Evolutionary conservation across 2,888 invertebrate species (phyloP).

Genomic region (Pilophorus perplexus): DNA sequence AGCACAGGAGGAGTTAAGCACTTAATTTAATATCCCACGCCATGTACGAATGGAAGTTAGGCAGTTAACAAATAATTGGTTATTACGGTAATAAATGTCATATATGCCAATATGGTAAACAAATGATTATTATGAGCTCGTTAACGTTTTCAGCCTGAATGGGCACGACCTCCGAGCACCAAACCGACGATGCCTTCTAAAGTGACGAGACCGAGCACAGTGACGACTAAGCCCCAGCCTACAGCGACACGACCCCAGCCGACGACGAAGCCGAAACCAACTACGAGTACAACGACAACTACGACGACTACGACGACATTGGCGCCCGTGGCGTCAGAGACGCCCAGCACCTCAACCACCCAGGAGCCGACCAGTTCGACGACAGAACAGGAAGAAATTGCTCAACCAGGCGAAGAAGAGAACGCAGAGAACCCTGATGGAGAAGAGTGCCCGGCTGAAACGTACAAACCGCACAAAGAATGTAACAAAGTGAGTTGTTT

Average conservation of each 20-base stretch:
- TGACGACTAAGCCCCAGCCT: conserved; percentile 38
- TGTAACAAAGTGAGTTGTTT: conserved; percentile 48
- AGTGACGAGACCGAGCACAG: conserved; percentile 16
- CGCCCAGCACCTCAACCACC: conserved; percentile 16
- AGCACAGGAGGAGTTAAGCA: background rate
- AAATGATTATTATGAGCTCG: background rate
- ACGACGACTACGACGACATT: conserved; percentile 1
- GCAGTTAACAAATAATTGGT: too few species aligned
- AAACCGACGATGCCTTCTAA: conserved; percentile 28
- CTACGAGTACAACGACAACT: conserved; percentile 7
- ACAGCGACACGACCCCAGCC: conserved; percentile 2
- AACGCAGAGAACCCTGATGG: conserved; percentile 45
- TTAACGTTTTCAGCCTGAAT: conserved; percentile 48
- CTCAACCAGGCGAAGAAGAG: conserved; percentile 1
- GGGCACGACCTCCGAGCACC: conserved; percentile 49
- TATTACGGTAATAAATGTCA: too few species aligned
- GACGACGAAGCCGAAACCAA: conserved; percentile 40
- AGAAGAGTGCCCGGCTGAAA: conserved; percentile 47
- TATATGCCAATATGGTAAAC: too few species aligned
- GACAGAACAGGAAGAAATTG: background rate
- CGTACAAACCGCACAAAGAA: conserved; percentile 47
- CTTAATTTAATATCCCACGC: background rate
- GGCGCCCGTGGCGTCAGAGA: too few species aligned
- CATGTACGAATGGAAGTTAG: background rate
- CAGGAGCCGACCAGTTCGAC: background rate